These are phyloP conservation scores for Temnothorax unifasciatus DNA, from an alignment of 2,888 invertebrate genomes.

Conservation along the genomic window DNA sequence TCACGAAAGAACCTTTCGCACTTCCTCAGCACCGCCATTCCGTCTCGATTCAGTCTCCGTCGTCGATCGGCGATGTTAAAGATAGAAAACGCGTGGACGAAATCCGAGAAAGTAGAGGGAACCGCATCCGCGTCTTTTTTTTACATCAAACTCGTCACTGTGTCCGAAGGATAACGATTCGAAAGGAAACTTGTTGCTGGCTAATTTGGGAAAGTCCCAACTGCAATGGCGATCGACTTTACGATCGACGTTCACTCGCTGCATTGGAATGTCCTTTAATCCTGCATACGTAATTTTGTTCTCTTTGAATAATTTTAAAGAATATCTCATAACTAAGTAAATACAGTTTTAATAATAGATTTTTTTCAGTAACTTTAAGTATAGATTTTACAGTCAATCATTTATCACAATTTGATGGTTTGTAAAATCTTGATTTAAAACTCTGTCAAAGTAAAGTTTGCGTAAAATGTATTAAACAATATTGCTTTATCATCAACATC, in stretches of 20 bases:
- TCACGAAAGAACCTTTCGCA: slow-evolving; percentile 20
- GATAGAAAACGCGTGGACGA: slow-evolving; percentile 31
- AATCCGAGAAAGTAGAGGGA: slow-evolving; percentile 38
- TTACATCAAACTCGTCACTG: slow-evolving; percentile 21
- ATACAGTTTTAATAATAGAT: not conserved
- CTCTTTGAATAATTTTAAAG: not conserved
- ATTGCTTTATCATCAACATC: not conserved
- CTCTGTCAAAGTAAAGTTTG: not conserved
- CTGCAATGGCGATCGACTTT: not conserved
- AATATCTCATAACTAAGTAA: not conserved
- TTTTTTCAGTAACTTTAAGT: not conserved
- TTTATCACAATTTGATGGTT: not conserved
- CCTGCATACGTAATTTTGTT: not conserved
- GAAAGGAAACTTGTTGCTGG: slow-evolving; percentile 15
- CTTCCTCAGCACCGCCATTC: not conserved
- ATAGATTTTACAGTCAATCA: not conserved
- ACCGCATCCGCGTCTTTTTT: slow-evolving; percentile 23
- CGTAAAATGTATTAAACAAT: not conserved
- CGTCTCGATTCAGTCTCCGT: not conserved
- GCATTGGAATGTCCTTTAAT: not conserved
- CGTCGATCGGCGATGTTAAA: not conserved
- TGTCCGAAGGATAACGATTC: slow-evolving; percentile 10
- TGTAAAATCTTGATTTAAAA: not conserved
- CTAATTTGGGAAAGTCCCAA: slow-evolving; percentile 44
- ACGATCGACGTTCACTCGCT: not conserved